Evolutionary conservation across 2,888 invertebrate genomes (phyloP), one percentile per base, ranked within the genome.

Genomic region (Melolontha melolontha): DNA sequence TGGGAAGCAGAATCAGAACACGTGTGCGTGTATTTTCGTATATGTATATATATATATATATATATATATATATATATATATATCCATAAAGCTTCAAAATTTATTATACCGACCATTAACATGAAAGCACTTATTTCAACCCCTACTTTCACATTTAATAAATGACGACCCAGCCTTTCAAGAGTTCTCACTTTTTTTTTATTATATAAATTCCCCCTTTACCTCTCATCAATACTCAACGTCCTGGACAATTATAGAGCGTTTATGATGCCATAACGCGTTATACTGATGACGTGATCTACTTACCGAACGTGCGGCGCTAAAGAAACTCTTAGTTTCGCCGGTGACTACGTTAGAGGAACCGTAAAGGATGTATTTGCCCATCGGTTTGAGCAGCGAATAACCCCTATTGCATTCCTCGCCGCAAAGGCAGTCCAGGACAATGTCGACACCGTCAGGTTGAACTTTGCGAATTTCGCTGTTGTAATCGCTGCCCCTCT

Each of bases 261-360:
- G 29, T 29, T 29, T 29, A 34, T 34, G 34, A 34, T 34, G 34
- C 7, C 2, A 34, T 34, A 34, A 34, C 6, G 34, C 34, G 34
- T 34, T 10, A 34, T 34, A 8, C 6, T 10, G 34, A 6, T 34
- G 29, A 57, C 57, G 57, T 57, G 57, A 57, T 63, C 42, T 14
- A 89, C 91, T 90, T 88, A 94, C 94, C 73, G 93, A 92, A 87
- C 93, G 92, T 75, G 95, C 95, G 76, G 93, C 92, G 80, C 93
- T 94, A 86, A 95, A 94, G 87, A 95, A 91, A 84, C 95, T 95
- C 85, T 94, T 94, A 11, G 94, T 94, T 85, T 95, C 95, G 72
- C 95, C 95, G 76, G 94, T 93, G 77, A 95, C 94, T 79, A 94
- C 91, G 85, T 93, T 94, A 70, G 94, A 92, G 73, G 94, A 92